These are phyloP conservation scores for Muscicapa adusta DNA, from an alignment of 2,113 vertebrate genomes.

Conservation along the genomic window DNA sequence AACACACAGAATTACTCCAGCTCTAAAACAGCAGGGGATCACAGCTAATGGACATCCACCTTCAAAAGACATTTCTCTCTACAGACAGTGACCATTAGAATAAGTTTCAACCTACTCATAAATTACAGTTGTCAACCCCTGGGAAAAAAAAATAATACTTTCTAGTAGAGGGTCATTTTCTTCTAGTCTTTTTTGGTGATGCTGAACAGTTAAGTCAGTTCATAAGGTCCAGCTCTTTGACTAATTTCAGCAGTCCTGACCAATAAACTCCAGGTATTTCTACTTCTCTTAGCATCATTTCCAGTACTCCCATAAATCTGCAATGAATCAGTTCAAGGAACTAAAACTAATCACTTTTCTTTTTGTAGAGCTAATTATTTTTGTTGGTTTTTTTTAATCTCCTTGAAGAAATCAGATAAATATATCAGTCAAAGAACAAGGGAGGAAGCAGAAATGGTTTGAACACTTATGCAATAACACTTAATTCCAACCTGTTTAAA, in stretches of 20 bases:
- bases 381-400: neutral
- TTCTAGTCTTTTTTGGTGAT: neutral
- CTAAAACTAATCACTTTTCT: neutral
- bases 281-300: neutral
- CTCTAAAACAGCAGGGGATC: neutral
- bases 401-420: neutral
- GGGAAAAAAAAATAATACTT: neutral
- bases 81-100: neutral
- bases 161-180: neutral
- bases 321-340: neutral
- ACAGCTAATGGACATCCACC: neutral
- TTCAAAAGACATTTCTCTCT: neutral
- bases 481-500: neutral
- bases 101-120: neutral
- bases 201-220: neutral
- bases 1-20: neutral
- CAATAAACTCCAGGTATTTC: neutral
- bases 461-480: neutral
- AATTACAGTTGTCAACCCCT: neutral
- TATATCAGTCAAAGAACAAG: neutral
- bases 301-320: neutral
- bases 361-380: neutral
- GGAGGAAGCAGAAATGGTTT: neutral
- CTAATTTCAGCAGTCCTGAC: neutral
- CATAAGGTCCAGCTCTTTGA: neutral